Percentiles rank a stretch among this genome's conserved stretches.
phyloP scores from a whole-genome alignment of 2,888 invertebrate species.

The Drosophila mettleri region DNA sequence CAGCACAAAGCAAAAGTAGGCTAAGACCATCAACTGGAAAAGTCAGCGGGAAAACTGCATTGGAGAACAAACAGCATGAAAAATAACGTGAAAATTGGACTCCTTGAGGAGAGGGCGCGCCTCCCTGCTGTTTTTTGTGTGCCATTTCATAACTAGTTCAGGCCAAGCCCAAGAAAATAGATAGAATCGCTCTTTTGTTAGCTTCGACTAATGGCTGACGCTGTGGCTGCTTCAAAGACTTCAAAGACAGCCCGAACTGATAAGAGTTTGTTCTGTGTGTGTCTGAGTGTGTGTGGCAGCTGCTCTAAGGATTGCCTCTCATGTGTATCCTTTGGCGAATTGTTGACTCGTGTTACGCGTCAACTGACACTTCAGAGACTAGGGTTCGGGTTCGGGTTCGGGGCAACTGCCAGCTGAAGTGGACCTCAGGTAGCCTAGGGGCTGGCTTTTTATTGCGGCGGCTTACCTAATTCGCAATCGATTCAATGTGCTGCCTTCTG shows the following conservation, averaged over 20 bases:
- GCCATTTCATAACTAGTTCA: constrained; percentile 9
- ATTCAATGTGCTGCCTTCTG: constrained; percentile 48
- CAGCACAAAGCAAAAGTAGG: constrained; percentile 4
- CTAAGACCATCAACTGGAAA: constrained; percentile 35
- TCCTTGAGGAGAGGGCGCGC: constrained; percentile 35
- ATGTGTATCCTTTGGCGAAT: constrained; percentile 22
- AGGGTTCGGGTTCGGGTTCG: not conserved
- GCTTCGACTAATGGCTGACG: not conserved
- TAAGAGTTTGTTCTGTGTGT: constrained; percentile 22
- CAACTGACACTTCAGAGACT: constrained; percentile 53
- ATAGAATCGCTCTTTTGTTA: not conserved
- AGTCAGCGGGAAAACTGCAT: constrained; percentile 41
- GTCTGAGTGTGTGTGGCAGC: constrained; percentile 27
- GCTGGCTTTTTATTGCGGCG: constrained; percentile 38
- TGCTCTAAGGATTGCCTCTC: constrained; percentile 38
- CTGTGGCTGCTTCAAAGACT: not conserved
- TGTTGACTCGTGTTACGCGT: constrained; percentile 77
- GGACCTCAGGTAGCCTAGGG: constrained; percentile 57
- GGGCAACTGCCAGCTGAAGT: constrained; percentile 12
- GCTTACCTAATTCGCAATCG: constrained; percentile 68
- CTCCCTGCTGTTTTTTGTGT: constrained; percentile 40
- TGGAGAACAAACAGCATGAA: constrained; percentile 5
- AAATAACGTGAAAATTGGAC: constrained; percentile 14
- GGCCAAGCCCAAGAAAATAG: constrained; percentile 11
- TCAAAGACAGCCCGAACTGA: constrained; percentile 45